A percentile compares a stretch with the other conserved stretches of the same genome.
Conservation (phyloP, 2,113 vertebrate genomes). For the Neogobius melanostomus region DNA sequence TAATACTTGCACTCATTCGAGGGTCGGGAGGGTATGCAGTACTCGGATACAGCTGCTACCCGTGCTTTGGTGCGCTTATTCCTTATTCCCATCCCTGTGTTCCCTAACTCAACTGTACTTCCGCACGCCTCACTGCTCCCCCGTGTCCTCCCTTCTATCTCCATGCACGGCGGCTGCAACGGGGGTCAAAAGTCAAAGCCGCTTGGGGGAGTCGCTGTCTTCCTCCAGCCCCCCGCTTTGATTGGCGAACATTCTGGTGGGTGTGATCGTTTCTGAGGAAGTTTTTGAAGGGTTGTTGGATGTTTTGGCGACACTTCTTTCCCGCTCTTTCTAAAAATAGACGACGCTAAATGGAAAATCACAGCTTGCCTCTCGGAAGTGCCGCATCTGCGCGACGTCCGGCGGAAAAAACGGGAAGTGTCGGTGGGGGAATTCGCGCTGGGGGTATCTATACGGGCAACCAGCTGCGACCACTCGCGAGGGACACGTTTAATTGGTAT, state of each 20-base stretch:
- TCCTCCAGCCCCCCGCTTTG: constrained; percentile 9
- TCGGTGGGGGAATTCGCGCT: constrained; percentile 37
- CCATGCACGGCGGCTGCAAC: neutral
- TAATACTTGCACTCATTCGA: constrained; percentile 25
- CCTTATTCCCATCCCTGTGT: constrained; percentile 16
- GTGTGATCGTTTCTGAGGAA: constrained; percentile 34
- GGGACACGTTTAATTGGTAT: constrained; percentile 70
- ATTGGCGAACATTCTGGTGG: constrained; percentile 12
- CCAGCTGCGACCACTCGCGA: constrained; percentile 70
- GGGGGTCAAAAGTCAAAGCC: neutral
- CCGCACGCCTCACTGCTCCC: constrained; percentile 48
- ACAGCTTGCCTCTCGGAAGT: constrained; percentile 48
- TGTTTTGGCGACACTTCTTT: constrained; percentile 32
- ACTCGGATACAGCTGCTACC: constrained; percentile 23
- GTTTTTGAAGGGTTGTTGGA: constrained; percentile 29
- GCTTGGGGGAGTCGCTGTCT: constrained; percentile 5
- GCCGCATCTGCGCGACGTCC: constrained; percentile 46
- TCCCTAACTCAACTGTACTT: constrained; percentile 47
- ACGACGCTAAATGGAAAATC: constrained; percentile 44
- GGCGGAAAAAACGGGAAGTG: constrained; percentile 18
- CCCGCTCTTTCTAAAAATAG: constrained; percentile 45
- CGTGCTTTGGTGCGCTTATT: constrained; percentile 39
- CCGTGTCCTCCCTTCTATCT: neutral
- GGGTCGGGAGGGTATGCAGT: constrained; percentile 15
- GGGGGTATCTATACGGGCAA: constrained; percentile 45